Percentiles rank a stretch among this genome's conserved stretches.
These are phyloP conservation scores for Drosophila percnosoma DNA, from an alignment of 2,888 invertebrate species.

Conservation along the genomic window DNA sequence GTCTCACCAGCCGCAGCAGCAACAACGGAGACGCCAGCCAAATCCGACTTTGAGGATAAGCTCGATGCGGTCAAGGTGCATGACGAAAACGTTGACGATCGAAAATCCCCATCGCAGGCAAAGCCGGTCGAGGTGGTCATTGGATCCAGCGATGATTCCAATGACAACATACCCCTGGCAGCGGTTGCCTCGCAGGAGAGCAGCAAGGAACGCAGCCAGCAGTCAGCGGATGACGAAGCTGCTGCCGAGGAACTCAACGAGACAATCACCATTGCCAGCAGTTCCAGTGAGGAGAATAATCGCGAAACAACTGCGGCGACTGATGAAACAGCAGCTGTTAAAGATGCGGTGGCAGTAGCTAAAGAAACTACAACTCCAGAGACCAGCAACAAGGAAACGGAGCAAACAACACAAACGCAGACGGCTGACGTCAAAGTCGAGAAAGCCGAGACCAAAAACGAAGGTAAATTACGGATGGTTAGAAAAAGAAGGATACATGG, in stretches of 20 bases:
- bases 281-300: conserved; percentile 53
- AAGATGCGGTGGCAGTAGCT: not conserved
- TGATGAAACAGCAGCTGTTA: conserved; percentile 15
- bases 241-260: conserved; percentile 62
- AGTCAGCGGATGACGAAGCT: conserved; percentile 48
- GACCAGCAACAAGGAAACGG: conserved; percentile 3
- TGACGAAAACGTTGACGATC: conserved; percentile 10
- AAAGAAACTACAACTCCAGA: conserved; percentile 15
- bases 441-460: conserved; percentile 11
- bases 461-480: conserved; percentile 23
- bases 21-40: conserved; percentile 40
- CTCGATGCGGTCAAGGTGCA: conserved; percentile 49
- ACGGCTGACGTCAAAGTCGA: conserved; percentile 9
- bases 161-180: conserved; percentile 82
- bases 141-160: conserved; percentile 83
- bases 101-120: conserved; percentile 30
- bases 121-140: conserved; percentile 59
- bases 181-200: conserved; percentile 76
- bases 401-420: not conserved
- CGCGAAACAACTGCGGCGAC: conserved; percentile 19
- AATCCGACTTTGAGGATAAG: conserved; percentile 68
- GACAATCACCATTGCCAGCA: conserved; percentile 63
- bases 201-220: conserved; percentile 68
- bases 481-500: not conserved
- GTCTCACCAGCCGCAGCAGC: conserved; percentile 53